phyloP scores from a whole-genome alignment of 2,888 invertebrate species.

The Suillia variegata region DNA sequence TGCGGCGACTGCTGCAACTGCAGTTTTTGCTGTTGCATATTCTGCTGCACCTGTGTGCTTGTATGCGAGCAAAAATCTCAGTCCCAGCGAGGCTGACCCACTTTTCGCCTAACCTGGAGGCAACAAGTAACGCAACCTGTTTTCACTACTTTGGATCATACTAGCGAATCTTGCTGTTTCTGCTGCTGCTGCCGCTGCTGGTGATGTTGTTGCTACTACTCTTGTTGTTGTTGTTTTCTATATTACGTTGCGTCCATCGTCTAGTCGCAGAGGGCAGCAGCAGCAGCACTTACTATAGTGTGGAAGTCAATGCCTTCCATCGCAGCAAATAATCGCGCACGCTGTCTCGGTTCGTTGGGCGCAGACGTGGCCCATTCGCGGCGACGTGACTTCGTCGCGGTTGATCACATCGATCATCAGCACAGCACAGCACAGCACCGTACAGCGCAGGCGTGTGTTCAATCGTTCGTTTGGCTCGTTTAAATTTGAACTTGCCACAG shows the following conservation, averaged over 20 bases:
- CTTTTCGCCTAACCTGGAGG: slow-evolving; percentile 33
- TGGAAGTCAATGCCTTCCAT: slow-evolving; percentile 14
- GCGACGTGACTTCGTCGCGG: background rate
- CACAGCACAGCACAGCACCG: no score
- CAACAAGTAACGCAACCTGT: slow-evolving; percentile 33
- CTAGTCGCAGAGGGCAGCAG: background rate
- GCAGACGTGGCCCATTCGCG: no score
- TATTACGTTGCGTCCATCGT: background rate
- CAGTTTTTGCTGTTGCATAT: background rate
- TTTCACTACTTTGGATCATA: slow-evolving; percentile 33
- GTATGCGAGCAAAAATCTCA: no score
- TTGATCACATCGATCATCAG: slow-evolving; percentile 10
- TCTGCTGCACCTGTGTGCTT: slow-evolving; percentile 24
- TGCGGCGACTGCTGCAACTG: slow-evolving; percentile 14
- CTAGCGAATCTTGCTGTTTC: slow-evolving; percentile 24
- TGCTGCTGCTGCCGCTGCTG: slow-evolving; percentile 11
- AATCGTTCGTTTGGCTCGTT: no score
- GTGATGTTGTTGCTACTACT: slow-evolving; percentile 32
- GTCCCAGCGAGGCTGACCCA: slow-evolving; percentile 41
- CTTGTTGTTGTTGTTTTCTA: slow-evolving; percentile 41
- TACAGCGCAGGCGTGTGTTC: no score
- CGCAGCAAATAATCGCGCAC: background rate
- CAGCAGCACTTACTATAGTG: background rate
- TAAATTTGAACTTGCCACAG: background rate
- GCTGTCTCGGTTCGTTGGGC: no score